Percentiles rank a stretch among this genome's conserved stretches.
Conservation (phyloP, 2,888 invertebrate genomes). For the Plagiodera versicolora region DNA sequence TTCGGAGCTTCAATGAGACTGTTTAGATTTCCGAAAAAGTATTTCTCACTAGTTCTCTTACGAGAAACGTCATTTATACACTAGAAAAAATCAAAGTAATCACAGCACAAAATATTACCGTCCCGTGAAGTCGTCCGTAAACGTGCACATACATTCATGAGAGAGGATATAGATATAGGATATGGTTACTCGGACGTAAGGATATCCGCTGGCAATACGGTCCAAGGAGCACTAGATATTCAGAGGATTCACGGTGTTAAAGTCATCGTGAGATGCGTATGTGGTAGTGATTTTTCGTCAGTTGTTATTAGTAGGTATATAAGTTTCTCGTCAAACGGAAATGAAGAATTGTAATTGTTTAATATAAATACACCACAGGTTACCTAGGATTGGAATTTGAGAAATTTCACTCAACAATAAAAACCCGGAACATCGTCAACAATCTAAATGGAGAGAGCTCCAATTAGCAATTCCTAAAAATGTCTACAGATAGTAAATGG, state of each 20-base stretch:
- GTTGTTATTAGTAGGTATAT: background rate
- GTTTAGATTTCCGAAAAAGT: too few species aligned
- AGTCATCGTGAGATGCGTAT: constrained; percentile 29
- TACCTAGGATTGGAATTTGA: too few species aligned
- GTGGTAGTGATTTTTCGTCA: background rate
- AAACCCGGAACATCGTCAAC: too few species aligned
- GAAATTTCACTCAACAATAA: too few species aligned
- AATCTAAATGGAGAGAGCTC: too few species aligned
- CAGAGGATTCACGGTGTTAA: constrained; percentile 54
- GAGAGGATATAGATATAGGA: constrained; percentile 18
- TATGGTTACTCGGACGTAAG: constrained; percentile 46
- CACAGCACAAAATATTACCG: constrained; percentile 19
- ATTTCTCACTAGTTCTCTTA: too few species aligned
- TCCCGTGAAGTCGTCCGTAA: constrained; percentile 24
- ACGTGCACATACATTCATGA: background rate
- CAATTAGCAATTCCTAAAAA: too few species aligned
- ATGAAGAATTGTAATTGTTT: background rate
- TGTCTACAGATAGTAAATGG: too few species aligned
- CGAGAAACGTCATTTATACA: background rate
- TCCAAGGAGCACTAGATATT: constrained; percentile 51
- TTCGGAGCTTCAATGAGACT: too few species aligned
- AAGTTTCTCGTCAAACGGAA: background rate
- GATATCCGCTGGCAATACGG: constrained; percentile 56
- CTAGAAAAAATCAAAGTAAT: constrained; percentile 14
- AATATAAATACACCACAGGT: too few species aligned